Evolutionary conservation across 2,797 vertebrate species (phyloP).

Genomic region (Monodelphis domestica): DNA sequence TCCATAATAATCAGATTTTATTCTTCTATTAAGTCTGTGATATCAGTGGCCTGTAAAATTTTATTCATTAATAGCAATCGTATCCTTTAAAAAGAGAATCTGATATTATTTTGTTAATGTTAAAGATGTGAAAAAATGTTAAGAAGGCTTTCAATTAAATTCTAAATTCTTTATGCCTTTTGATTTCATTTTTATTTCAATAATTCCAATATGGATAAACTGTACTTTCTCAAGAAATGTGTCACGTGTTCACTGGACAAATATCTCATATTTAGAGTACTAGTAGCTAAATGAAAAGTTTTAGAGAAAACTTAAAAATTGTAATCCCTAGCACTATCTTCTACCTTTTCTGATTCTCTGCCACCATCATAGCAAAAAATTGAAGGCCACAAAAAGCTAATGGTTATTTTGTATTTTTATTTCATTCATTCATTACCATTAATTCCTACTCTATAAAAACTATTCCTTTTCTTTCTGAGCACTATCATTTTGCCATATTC

Average conservation of each 20-base stretch:
- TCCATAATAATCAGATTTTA: neutral
- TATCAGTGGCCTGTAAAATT: neutral
- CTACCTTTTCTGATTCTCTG: neutral
- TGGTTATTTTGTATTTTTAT: neutral
- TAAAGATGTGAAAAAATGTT: conserved; percentile 21
- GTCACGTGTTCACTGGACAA: neutral
- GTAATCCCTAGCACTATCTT: neutral
- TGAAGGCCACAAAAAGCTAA: neutral
- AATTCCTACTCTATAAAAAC: neutral
- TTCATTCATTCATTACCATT: neutral
- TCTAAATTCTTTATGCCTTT: neutral
- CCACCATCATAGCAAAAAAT: neutral
- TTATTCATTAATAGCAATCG: conserved; percentile 8
- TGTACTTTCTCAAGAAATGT: neutral
- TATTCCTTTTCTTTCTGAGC: neutral
- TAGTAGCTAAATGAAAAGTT: neutral
- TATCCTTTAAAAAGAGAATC: neutral
- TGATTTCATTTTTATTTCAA: neutral
- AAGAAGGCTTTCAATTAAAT: neutral
- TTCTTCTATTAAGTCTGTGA: conserved; percentile 27
- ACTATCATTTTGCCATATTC: neutral
- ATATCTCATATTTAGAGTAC: neutral
- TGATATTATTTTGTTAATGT: conserved; percentile 12
- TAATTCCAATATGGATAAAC: neutral
- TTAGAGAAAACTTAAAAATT: neutral